Evolutionary conservation across 2,888 invertebrate species (phyloP).

Genomic region (Dorcus hopei): DNA sequence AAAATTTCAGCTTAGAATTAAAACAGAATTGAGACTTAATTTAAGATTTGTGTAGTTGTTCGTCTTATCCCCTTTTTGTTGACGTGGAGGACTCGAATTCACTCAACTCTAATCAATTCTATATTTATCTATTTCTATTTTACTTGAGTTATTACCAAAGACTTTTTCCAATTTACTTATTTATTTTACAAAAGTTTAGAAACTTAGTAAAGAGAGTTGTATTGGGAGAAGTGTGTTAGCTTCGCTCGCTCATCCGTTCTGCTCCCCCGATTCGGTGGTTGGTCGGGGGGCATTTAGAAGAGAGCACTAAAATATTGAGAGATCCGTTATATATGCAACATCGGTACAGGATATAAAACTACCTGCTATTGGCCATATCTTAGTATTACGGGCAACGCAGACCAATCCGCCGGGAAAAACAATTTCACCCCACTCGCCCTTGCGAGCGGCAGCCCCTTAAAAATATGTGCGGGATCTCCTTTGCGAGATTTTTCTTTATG

Average conservation of each 20-base stretch:
- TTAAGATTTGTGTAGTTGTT: too few species aligned
- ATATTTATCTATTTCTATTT: too few species aligned
- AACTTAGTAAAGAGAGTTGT: too few species aligned
- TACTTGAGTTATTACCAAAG: too few species aligned
- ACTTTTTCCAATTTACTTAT: too few species aligned
- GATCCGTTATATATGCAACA: slow-evolving; percentile 51
- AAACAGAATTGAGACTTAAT: too few species aligned
- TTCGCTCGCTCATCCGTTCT: slow-evolving; percentile 16
- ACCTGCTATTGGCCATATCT: slow-evolving; percentile 52
- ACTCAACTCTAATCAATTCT: too few species aligned
- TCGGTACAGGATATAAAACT: slow-evolving; percentile 52
- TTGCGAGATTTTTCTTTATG: slow-evolving; percentile 1
- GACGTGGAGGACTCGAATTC: too few species aligned
- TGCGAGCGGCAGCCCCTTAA: slow-evolving; percentile 11
- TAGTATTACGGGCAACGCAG: slow-evolving; percentile 48
- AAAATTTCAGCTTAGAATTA: too few species aligned
- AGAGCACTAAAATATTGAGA: slow-evolving; percentile 51
- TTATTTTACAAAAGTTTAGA: too few species aligned
- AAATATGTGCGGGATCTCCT: slow-evolving; percentile 22
- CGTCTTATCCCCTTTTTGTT: too few species aligned
- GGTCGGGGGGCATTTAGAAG: slow-evolving; percentile 21
- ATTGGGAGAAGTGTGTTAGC: background rate
- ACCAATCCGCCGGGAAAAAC: slow-evolving; percentile 48
- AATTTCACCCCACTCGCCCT: slow-evolving; percentile 40
- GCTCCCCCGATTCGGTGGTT: slow-evolving; percentile 9